Evolutionary conservation across 2,113 vertebrate genomes (phyloP).

Genomic region (Tor tambroides): DNA sequence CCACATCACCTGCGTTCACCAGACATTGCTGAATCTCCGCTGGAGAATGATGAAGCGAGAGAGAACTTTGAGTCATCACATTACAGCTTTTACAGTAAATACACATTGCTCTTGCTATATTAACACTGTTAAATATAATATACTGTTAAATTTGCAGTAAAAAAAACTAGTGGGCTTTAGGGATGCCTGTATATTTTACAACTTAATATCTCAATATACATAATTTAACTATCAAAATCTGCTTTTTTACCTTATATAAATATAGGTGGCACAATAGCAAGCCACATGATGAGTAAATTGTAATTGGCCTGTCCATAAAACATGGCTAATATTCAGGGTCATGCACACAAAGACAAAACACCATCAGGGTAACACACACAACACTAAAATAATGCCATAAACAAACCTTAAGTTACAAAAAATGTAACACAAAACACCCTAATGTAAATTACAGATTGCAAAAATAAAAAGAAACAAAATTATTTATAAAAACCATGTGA

Average conservation of each 20-base stretch:
- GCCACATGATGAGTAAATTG: background rate
- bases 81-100: background rate
- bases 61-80: background rate
- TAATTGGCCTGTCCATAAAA: background rate
- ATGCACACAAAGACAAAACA: background rate
- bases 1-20: conserved; percentile 89
- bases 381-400: background rate
- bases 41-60: conserved; percentile 57
- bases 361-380: background rate
- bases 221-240: background rate
- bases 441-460: background rate
- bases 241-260: background rate
- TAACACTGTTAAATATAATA: background rate
- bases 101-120: background rate
- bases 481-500: background rate
- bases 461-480: background rate
- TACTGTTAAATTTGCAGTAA: background rate
- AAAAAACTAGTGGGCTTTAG: background rate
- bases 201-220: background rate
- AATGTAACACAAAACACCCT: background rate
- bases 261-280: background rate
- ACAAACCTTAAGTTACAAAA: background rate
- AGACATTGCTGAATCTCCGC: conserved; percentile 94
- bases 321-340: background rate
- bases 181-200: background rate